Evolutionary conservation across 2,888 invertebrate species (phyloP).

Genomic region (Lochmaea capreae): DNA sequence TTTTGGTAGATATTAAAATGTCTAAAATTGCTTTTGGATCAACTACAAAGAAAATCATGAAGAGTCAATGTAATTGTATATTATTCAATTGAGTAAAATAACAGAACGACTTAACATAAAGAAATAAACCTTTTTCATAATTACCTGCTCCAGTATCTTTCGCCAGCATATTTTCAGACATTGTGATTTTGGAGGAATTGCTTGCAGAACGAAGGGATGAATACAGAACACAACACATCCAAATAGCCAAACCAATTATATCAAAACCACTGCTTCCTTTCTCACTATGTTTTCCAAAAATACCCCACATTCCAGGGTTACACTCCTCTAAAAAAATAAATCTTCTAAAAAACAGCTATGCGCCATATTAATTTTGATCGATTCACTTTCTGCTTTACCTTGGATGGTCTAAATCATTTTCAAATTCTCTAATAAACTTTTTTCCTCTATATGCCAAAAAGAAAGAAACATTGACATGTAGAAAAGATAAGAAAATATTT

Average conservation of each 20-base stretch:
- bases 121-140: slow-evolving; percentile 21
- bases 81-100: too few species aligned
- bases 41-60: not conserved
- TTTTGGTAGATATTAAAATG: too few species aligned
- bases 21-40: not conserved
- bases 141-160: slow-evolving; percentile 79
- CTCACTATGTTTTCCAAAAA: slow-evolving; percentile 57
- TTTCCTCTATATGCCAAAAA: too few species aligned
- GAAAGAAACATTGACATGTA: too few species aligned
- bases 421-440: too few species aligned
- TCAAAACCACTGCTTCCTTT: slow-evolving; percentile 70
- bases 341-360: not conserved
- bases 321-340: slow-evolving; percentile 70
- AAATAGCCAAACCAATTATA: slow-evolving; percentile 91
- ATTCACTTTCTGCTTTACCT: too few species aligned
- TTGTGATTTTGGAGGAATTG: slow-evolving; percentile 90
- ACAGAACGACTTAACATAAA: not conserved
- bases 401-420: too few species aligned
- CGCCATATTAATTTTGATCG: too few species aligned
- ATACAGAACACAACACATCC: slow-evolving; percentile 95
- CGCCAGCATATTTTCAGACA: slow-evolving; percentile 82
- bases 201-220: slow-evolving; percentile 96
- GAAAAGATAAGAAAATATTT: too few species aligned
- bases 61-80: not conserved
- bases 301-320: slow-evolving; percentile 78